Evolutionary conservation across 2,888 invertebrate genomes (phyloP), one percentile per base, ranked within the genome.

Genomic region (Thumatha senex): DNA sequence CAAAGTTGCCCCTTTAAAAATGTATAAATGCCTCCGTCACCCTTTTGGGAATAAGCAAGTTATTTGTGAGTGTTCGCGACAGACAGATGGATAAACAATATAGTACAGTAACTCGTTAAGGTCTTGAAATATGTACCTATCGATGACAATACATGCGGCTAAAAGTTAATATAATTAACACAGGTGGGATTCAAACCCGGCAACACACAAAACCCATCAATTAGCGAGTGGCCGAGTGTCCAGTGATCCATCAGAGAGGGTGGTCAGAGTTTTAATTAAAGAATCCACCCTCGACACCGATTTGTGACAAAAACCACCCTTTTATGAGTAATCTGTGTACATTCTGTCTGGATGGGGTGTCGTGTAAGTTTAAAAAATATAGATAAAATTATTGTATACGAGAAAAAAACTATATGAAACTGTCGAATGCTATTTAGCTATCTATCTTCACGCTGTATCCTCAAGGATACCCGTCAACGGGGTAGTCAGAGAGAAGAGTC

Each of bases 231-330:
- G 54, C 60, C 56, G 60, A 55, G 48, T 50, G 56, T 54, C 61
- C 60, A 59, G 51, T 70, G 74, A 84, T 84, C 79, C 79, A 81
- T 84, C 81, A 83, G 57, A 24, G 62, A n/a, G 61, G 67, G 56
- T 67, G 74, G 73, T 63, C 68, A 57, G 46, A 67, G 68, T 73
- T 76, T 79, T 84, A 83, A 83, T 84, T 82, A 82, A 78, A 74
- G 74, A 70, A 64, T 68, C 66, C 49, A 59, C 67, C 62, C 62
- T 49, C 54, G 54, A 48, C 64, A 66, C 56, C 65, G 62, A 60
- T 58, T 51, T 53, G 49, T 61, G 58, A 56, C 58, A 56, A 58
- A 61, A 66, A 58, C 50, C 47, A 48, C 50, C 65, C 63, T 70
- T 64, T 67, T 65, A 63, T 58, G 60, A 61, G 56, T 67, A 59